Base-by-base conservation (phyloP, 2,113 vertebrate species). In the Pagrus major region DNA sequence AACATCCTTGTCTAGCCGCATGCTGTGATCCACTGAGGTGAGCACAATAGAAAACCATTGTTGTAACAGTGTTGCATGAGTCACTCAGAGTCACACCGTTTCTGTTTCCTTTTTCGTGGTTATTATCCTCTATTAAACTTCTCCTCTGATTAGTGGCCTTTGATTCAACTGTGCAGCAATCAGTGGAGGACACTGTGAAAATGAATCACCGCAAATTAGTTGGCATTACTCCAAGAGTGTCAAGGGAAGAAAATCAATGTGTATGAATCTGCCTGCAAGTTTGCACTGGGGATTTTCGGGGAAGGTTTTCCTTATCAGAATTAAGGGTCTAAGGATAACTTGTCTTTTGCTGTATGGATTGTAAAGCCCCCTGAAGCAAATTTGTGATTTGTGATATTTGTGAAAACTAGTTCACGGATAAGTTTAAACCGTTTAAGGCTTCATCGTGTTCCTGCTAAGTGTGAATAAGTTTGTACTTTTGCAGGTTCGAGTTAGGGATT, bases 51-150 rank as follows among this genome's bases (percentile, higher is more conserved):
- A 74, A 52, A 70, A 44, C 20, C 35, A 31, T 25, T 16, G 35
- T 15, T 55, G 3, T 44, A 65, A 56, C n/a, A 54, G 11, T 0
- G 21, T 18, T n/a, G n/a, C n/a, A 44, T 85, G 83, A 82, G 61
- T 88, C 84, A 84, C 20, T 47, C 12, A 9, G 35, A 9, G 49
- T 56, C 42, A 74, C 72, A 64, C 52, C 41, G 23, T 46, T 46
- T 67, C 49, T 9, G 66, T 49, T 76, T 64, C 58, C 18, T 37
- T 66, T 70, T 59, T 27, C 10, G 6, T 61, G 20, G 8, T 71
- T 71, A 78, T 82, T 71, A 80, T 76, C 64, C 63, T 29, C 10
- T 16, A 60, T 72, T 70, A 61, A 46, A 66, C 70, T 77, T 77
- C 46, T 29, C 35, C 29, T 54, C 52, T 78, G 46, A 72, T 84